phyloP scores from a whole-genome alignment of 2,888 invertebrate species.

The Hirtodrosophila duncani region DNA sequence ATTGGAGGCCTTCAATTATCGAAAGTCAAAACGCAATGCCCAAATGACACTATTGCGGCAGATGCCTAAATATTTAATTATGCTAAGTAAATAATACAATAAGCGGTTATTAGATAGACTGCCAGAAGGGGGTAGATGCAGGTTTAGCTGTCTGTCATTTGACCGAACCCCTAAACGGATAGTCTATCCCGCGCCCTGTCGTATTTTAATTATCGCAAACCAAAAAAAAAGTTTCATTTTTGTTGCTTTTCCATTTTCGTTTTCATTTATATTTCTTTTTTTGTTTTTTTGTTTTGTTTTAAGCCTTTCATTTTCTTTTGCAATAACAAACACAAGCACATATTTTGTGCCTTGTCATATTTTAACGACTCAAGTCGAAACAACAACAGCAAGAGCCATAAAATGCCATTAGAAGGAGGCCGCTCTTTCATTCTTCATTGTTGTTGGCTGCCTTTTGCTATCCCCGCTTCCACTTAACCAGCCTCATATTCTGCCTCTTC shows the following conservation, averaged over 20 bases:
- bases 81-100: conserved; percentile 36
- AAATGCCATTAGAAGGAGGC: conserved; percentile 57
- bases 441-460: conserved; percentile 1
- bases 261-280: too few relatives aligned
- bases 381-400: conserved; percentile 56
- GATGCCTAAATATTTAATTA: conserved; percentile 32
- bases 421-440: conserved; percentile 13
- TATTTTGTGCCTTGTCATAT: conserved; percentile 57
- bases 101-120: background rate
- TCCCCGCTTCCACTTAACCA: background rate
- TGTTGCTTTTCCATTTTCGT: too few relatives aligned
- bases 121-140: too few relatives aligned
- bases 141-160: too few relatives aligned
- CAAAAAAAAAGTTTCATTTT: background rate
- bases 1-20: conserved; percentile 36
- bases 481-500: conserved; percentile 2
- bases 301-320: conserved; percentile 46
- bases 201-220: conserved; percentile 65
- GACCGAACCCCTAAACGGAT: too few relatives aligned
- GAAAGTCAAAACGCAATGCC: conserved; percentile 11
- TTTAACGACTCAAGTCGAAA: conserved; percentile 56
- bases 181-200: background rate
- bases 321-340: conserved; percentile 33
- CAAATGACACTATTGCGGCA: background rate
- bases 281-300: conserved; percentile 30